Conservation (phyloP, 35 echinoderm and acorn worm species). For the Apostichopus japonicus region DNA sequence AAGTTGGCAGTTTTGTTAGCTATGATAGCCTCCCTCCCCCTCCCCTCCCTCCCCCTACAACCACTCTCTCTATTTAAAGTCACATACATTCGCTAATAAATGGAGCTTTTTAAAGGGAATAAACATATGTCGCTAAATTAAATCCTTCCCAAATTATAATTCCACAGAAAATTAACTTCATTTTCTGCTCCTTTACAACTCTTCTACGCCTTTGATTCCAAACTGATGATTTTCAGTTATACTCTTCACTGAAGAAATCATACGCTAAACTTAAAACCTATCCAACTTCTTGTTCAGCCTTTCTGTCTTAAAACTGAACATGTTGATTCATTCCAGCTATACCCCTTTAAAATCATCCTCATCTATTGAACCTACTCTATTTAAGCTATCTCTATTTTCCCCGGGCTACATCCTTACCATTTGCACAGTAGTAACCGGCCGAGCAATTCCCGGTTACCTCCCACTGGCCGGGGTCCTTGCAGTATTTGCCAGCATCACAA, state of each 20-base stretch:
- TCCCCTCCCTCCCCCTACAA: background rate
- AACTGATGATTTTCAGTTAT: no score
- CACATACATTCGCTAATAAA: no score
- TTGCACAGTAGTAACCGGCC: conserved; percentile 82
- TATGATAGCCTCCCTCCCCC: background rate
- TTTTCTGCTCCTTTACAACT: no score
- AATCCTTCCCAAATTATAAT: no score
- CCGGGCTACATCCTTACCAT: conserved; percentile 57
- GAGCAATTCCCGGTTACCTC: conserved; percentile 84
- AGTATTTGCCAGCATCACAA: conserved; percentile 90
- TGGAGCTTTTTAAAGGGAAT: no score
- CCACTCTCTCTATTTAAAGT: no score
- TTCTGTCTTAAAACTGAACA: background rate
- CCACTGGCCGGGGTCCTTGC: conserved; percentile 72
- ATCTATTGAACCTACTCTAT: background rate
- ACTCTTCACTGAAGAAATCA: no score
- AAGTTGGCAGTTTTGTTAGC: no score
- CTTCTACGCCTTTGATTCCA: no score
- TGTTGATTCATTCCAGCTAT: background rate
- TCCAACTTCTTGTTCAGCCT: background rate
- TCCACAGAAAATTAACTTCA: no score
- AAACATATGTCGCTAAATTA: no score
- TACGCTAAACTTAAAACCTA: no score
- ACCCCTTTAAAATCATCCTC: background rate
- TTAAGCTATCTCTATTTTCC: background rate